Conservation (phyloP, 2,113 vertebrate species). For the Pagrus major region DNA sequence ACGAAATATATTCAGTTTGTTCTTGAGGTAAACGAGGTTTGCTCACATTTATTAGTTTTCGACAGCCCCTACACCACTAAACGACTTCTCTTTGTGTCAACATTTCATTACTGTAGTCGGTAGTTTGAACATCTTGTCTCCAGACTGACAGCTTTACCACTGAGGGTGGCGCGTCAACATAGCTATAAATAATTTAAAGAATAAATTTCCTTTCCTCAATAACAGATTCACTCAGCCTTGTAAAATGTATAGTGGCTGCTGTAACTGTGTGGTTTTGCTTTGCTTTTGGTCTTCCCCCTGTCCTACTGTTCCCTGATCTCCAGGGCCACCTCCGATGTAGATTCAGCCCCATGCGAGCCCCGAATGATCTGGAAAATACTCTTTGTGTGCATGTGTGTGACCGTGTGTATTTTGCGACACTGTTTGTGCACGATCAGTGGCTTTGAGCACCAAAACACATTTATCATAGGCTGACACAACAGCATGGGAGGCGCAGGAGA, state of each 20-base stretch:
- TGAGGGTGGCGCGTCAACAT: slow-evolving; percentile 28
- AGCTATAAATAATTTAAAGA: slow-evolving; percentile 57
- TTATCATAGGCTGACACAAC: slow-evolving; percentile 27
- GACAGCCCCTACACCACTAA: background rate
- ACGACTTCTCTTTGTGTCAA: background rate
- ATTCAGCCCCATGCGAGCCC: slow-evolving; percentile 5
- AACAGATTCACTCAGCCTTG: slow-evolving; percentile 20
- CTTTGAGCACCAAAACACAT: slow-evolving; percentile 35
- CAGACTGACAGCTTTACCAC: slow-evolving; percentile 53
- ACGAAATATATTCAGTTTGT: background rate
- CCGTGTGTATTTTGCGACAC: slow-evolving; percentile 25
- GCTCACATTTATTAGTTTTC: background rate
- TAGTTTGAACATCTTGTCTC: slow-evolving; percentile 27
- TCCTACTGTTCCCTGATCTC: slow-evolving; percentile 40
- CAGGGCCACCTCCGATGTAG: slow-evolving; percentile 5
- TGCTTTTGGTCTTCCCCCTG: slow-evolving; percentile 25
- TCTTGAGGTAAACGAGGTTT: background rate
- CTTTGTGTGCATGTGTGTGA: slow-evolving; percentile 10
- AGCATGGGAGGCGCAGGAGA: slow-evolving; percentile 27
- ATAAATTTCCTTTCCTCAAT: slow-evolving; percentile 44
- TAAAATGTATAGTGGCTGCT: slow-evolving; percentile 30
- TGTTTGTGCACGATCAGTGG: slow-evolving; percentile 22
- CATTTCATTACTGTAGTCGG: slow-evolving; percentile 17
- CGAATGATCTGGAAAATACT: slow-evolving; percentile 36
- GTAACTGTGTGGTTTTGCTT: slow-evolving; percentile 4